phyloP scores from a whole-genome alignment of 2,113 vertebrate species.

The Phylloscopus whistleri region DNA sequence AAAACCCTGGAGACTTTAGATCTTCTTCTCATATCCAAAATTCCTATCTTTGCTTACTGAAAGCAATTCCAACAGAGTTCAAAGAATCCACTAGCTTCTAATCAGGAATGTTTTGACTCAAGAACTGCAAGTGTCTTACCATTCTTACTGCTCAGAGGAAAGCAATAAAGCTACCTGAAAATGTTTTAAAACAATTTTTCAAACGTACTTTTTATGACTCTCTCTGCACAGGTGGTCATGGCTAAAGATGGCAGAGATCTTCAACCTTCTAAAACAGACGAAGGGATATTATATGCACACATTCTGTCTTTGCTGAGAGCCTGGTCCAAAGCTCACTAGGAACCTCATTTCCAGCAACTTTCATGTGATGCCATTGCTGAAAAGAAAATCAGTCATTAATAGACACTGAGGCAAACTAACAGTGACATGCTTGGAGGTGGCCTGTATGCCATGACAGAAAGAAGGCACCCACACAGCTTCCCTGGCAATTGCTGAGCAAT shows the following conservation, averaged over 20 bases:
- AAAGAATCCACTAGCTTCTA: neutral
- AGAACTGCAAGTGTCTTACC: neutral
- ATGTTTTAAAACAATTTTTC: neutral
- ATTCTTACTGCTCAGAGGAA: neutral
- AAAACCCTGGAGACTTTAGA: neutral
- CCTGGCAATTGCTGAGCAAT: neutral
- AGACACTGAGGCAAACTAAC: neutral
- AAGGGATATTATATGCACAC: fast-evolving
- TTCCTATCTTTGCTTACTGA: neutral
- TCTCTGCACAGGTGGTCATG: neutral
- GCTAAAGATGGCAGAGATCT: neutral
- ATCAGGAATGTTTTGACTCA: neutral
- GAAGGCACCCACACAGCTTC: neutral
- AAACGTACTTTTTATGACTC: neutral
- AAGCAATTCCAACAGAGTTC: neutral
- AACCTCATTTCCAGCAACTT: neutral
- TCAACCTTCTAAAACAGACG: neutral
- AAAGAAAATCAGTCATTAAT: neutral
- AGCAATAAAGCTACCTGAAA: neutral
- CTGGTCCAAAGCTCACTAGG: neutral
- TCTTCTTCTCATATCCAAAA: neutral
- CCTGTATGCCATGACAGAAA: neutral
- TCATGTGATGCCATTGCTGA: neutral
- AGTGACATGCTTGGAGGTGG: neutral
- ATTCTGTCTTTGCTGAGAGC: neutral